These are phyloP conservation scores for Drosophila tani DNA, from an alignment of 1,140 invertebrate species.

Conservation along the genomic window DNA sequence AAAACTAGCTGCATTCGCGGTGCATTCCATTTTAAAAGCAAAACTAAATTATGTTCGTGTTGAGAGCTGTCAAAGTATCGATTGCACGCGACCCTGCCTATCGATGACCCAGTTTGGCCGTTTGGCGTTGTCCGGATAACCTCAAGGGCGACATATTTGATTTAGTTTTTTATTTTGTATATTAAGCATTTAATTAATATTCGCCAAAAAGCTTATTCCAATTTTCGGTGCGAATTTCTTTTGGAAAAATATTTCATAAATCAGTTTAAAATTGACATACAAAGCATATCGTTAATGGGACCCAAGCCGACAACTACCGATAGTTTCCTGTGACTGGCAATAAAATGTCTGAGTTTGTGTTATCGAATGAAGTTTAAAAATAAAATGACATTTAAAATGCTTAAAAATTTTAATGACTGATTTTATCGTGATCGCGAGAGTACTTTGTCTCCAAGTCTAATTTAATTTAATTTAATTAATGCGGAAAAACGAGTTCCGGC, in stretches of 20 bases:
- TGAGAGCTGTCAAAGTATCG: conserved; percentile 43
- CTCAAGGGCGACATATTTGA: not conserved
- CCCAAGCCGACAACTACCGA: not conserved
- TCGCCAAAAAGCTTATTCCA: too few species aligned
- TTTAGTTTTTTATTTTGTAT: not conserved
- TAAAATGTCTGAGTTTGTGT: not conserved
- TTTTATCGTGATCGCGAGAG: too few species aligned
- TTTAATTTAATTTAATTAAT: too few species aligned
- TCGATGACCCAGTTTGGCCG: conserved; percentile 13
- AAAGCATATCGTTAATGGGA: not conserved
- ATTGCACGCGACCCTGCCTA: conserved; percentile 23
- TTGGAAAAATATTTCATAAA: not conserved
- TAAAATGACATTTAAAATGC: not conserved
- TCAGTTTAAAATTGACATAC: not conserved
- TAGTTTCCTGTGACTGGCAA: not conserved
- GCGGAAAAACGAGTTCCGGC: too few species aligned
- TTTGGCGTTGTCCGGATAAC: not conserved
- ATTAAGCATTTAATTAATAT: too few species aligned
- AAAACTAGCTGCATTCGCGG: conserved; percentile 39
- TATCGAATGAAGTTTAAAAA: conserved; percentile 1
- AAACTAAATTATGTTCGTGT: conserved; percentile 43
- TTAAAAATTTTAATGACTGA: too few species aligned
- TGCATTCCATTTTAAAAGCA: conserved; percentile 48
- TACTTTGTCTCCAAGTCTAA: too few species aligned
- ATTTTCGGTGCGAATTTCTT: not conserved